A percentile compares a stretch with the other conserved stretches of the same genome.
Evolutionary conservation across 2,113 vertebrate species (phyloP).

Genomic region (Erpornis zantholeuca): DNA sequence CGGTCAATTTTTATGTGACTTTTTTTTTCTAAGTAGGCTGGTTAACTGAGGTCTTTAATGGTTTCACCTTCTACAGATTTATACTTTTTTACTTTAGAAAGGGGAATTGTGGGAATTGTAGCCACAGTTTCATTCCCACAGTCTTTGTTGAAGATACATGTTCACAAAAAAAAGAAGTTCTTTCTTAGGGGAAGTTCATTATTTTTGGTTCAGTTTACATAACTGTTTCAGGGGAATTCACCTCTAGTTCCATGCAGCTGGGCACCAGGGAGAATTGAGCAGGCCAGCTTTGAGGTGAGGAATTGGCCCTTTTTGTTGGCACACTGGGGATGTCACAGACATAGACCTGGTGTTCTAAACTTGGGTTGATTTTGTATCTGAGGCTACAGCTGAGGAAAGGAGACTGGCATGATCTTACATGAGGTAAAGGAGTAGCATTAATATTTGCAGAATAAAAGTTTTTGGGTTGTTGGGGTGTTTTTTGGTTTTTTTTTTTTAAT

Average conservation of each 20-base stretch:
- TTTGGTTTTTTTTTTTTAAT: background rate
- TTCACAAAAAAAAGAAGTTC: background rate
- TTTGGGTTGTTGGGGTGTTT: too few relatives aligned
- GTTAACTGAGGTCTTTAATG: background rate
- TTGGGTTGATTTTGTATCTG: background rate
- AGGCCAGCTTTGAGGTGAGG: background rate
- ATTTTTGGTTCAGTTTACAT: background rate
- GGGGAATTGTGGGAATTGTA: background rate
- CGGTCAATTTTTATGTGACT: background rate
- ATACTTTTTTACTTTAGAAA: background rate
- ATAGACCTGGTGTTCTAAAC: background rate
- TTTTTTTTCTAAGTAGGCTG: background rate
- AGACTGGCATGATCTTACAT: background rate
- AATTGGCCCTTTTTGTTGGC: background rate
- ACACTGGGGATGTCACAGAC: background rate
- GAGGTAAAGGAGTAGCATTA: background rate
- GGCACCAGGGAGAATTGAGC: background rate
- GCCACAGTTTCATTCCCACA: background rate
- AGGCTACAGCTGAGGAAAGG: background rate
- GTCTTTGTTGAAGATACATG: background rate
- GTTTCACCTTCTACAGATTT: background rate
- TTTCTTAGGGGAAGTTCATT: background rate
- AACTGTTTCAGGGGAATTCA: background rate
- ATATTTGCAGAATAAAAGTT: background rate
- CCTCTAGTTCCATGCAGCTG: background rate